These are phyloP conservation scores for Hyperoplus immaculatus DNA, from an alignment of 2,797 vertebrate genomes.

Conservation along the genomic window DNA sequence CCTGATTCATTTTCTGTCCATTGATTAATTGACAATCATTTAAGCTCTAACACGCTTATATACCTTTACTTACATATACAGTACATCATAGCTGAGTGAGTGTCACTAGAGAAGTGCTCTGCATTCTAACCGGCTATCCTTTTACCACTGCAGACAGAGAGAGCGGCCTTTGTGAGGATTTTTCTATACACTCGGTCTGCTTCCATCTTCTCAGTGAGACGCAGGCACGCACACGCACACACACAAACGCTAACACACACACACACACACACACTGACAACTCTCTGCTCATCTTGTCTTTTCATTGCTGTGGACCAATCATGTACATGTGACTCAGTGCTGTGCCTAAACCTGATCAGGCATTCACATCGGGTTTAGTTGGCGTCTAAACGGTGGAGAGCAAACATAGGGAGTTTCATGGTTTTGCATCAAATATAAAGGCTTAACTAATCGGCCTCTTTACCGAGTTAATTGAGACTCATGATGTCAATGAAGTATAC, in stretches of 20 bases:
- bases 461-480: conserved; percentile 79
- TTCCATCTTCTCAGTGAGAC: conserved; percentile 36
- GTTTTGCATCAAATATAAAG: conserved; percentile 75
- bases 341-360: conserved; percentile 68
- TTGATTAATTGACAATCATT: neutral
- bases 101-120: conserved; percentile 30
- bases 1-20: neutral
- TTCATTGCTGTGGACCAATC: conserved; percentile 61
- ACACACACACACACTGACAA: conserved; percentile 41
- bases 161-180: conserved; percentile 51
- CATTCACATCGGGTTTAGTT: conserved; percentile 75
- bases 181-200: conserved; percentile 54
- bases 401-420: conserved; percentile 69
- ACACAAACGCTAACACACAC: neutral
- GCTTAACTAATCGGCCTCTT: conserved; percentile 81
- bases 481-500: conserved; percentile 76
- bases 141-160: conserved; percentile 41
- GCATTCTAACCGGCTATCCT: conserved; percentile 42
- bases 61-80: neutral
- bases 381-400: conserved; percentile 63
- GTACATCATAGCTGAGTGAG: neutral
- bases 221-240: neutral
- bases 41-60: neutral
- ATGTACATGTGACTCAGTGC: conserved; percentile 61
- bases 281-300: conserved; percentile 62